Base-by-base conservation (phyloP, 2,113 vertebrate species). In the Anas platyrhynchos region DNA sequence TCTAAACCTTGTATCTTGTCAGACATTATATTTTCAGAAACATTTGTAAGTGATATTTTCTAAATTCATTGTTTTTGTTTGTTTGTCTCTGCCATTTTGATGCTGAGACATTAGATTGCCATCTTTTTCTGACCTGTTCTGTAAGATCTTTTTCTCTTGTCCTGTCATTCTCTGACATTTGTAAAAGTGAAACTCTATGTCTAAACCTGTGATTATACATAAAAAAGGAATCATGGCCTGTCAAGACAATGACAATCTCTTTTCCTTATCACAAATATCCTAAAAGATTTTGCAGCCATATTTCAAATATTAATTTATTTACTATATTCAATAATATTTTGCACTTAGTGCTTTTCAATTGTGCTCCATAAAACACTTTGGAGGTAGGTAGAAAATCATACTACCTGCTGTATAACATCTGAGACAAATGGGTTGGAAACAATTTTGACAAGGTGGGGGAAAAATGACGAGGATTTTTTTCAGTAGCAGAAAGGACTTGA, bases 211-310 rank as follows among this genome's bases (percentile, higher is more conserved):
- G 59, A 85, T 78, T 81, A 67, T 34, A 80, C 46, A 76, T 89
- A 76, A 79, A 92, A 96, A 77, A 79, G 25, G 36, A 88, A 85
- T 62, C 55, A 90, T 50, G 48, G 7, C 50, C 58, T 76, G 44
- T 91, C 74, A 88, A 86, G 62, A 88, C 83, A 94, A 89, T 62
- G 16, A 11, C 65, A 75, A 81, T 92, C 41, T 88, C 4, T 86
- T 93, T 90, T 75, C 13, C 11, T 56, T 95, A 22, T 46, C 34
- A 41, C 13, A 21, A 66, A n/a, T 58, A 44, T 82, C 66, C 38
- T n/a, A 72, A 83, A 54, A 13, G 15, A 0, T 2, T 31, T 36
- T 55, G 52, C 41, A 87, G 10, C 16, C 14, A 3, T 69, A 16
- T 69, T 88, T 80, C 26, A 46, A 13, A 12, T 83, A 76, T 44